phyloP scores from a whole-genome alignment of 2,113 vertebrate species.

The Hippotragus niger region DNA sequence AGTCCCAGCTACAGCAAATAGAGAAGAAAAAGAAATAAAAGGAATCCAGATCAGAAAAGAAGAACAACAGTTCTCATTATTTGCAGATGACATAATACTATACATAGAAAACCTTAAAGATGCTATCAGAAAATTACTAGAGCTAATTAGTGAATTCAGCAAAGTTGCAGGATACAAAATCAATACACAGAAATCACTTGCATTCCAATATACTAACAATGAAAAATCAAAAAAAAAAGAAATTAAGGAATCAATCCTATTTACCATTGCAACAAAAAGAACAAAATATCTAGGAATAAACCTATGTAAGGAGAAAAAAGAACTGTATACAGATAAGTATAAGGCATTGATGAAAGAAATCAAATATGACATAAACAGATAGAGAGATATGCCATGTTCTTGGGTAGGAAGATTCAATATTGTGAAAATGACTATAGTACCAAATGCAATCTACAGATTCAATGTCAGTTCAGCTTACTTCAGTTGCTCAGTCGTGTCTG shows the following conservation, averaged over 20 bases:
- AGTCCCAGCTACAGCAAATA: accelerated
- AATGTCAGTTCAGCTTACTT: too few relatives aligned
- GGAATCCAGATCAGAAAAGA: background rate
- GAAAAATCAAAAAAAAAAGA: background rate
- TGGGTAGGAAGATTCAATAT: background rate
- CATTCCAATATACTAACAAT: background rate
- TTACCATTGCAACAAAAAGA: background rate
- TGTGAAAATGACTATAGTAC: background rate
- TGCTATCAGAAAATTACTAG: background rate
- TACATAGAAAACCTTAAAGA: background rate
- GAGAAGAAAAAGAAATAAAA: background rate
- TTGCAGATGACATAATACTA: background rate
- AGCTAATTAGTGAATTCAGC: background rate
- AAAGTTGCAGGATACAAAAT: background rate
- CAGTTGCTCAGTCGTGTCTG: accelerated
- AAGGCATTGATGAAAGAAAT: background rate
- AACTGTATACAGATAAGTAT: background rate
- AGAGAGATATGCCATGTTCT: background rate
- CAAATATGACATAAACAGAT: background rate
- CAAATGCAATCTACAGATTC: too few relatives aligned
- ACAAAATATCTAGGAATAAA: background rate
- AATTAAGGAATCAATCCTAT: background rate
- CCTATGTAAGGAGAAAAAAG: background rate
- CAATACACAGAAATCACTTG: background rate
- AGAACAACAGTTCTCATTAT: background rate